phyloP scores from a whole-genome alignment of 2,113 vertebrate genomes.

The Alexandromys fortis region DNA sequence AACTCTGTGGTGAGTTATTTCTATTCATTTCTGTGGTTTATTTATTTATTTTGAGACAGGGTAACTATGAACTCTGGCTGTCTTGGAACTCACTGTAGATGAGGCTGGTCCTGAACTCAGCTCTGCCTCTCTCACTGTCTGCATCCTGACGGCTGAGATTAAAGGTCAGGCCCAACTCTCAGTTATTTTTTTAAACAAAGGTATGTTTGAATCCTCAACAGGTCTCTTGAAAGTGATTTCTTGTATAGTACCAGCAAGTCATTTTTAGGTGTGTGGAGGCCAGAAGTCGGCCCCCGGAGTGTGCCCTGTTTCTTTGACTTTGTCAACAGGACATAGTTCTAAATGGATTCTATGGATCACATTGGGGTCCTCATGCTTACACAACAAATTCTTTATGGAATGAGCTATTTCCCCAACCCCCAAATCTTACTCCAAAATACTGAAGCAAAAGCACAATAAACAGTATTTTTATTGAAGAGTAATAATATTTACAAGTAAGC shows the following conservation, averaged over 20 bases:
- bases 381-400: neutral
- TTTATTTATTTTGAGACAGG: neutral
- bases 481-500: conserved; percentile 45
- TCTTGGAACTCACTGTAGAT: neutral
- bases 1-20: neutral
- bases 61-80: neutral
- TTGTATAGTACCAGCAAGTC: neutral
- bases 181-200: conserved; percentile 11
- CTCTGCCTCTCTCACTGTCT: neutral
- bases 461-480: conserved; percentile 72
- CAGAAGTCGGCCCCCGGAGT: neutral
- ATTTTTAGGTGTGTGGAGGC: neutral
- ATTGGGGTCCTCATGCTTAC: neutral
- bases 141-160: neutral
- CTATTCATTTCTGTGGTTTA: neutral
- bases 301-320: too few species aligned
- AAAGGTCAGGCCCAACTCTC: neutral
- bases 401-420: neutral
- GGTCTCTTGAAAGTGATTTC: conserved; percentile 48
- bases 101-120: neutral
- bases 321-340: too few species aligned
- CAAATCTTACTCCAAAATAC: neutral
- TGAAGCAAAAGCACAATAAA: conserved; percentile 59
- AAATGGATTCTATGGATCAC: neutral
- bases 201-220: neutral